phyloP scores from a whole-genome alignment of 1,140 invertebrate genomes.

The Macrosteles quadrilineatus region DNA sequence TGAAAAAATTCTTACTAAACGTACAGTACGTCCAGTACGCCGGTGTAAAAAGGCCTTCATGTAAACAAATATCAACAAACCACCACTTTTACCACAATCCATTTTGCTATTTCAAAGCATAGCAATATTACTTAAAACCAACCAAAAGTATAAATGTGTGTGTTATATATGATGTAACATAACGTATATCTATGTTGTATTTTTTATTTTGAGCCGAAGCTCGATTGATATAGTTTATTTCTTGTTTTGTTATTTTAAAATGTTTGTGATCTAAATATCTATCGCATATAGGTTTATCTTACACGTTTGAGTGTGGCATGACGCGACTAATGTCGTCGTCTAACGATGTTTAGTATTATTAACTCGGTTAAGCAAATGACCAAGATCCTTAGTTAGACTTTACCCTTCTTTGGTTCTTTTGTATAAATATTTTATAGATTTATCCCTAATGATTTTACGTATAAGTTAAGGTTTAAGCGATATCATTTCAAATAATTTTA shows the following conservation, averaged over 20 bases:
- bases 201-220: conserved; percentile 10
- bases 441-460: conserved; percentile 22
- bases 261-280: conserved; percentile 17
- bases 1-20: no score
- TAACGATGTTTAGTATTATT: conserved; percentile 25
- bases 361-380: conserved; percentile 19
- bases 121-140: no score
- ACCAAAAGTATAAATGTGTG: not conserved
- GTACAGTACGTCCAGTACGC: no score
- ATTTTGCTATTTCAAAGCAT: no score
- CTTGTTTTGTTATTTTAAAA: conserved; percentile 25
- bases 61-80: no score
- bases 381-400: conserved; percentile 22
- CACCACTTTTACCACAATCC: no score
- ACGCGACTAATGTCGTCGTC: not conserved
- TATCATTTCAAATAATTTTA: conserved; percentile 27
- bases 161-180: conserved; percentile 3
- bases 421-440: conserved; percentile 26
- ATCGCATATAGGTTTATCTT: not conserved
- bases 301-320: not conserved
- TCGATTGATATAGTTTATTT: conserved; percentile 22
- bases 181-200: conserved; percentile 9
- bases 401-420: conserved; percentile 26
- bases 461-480: conserved; percentile 25
- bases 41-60: no score